Evolutionary conservation across 1,140 invertebrate genomes (phyloP).

Genomic region (Zaprionus tsacasi): DNA sequence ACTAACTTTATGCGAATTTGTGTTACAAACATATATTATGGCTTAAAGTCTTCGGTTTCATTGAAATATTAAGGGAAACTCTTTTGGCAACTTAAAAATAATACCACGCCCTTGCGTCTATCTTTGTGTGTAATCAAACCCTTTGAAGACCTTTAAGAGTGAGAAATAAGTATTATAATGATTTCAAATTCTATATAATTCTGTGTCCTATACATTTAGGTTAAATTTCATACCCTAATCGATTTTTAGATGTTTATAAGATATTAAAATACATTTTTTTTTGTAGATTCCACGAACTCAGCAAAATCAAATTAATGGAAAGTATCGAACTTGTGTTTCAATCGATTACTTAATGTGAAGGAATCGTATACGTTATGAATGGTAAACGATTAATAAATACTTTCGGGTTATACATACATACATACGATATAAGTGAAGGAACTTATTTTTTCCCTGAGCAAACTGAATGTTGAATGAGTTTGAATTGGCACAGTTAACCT

Average conservation of each 20-base stretch:
- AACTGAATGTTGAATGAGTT: background rate
- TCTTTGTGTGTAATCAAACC: too few relatives aligned
- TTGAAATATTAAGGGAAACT: background rate
- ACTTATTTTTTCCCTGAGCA: background rate
- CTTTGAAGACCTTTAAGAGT: too few relatives aligned
- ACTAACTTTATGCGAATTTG: too few relatives aligned
- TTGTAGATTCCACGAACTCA: background rate
- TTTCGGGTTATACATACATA: background rate
- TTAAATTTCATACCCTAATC: background rate
- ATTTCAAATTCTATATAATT: background rate
- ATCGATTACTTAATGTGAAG: background rate
- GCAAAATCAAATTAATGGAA: background rate
- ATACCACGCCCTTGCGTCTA: background rate
- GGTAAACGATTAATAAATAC: background rate
- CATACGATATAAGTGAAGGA: background rate
- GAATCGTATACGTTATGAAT: background rate
- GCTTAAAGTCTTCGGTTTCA: background rate
- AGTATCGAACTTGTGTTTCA: background rate
- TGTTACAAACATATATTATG: too few relatives aligned
- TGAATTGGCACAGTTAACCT: slow-evolving; percentile 3
- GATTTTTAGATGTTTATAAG: too few relatives aligned
- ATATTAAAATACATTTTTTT: too few relatives aligned
- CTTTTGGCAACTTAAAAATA: background rate
- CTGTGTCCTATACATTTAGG: background rate
- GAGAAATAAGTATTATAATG: background rate